phyloP scores from a whole-genome alignment of 1,140 invertebrate species.

The Drosophila rufa region DNA sequence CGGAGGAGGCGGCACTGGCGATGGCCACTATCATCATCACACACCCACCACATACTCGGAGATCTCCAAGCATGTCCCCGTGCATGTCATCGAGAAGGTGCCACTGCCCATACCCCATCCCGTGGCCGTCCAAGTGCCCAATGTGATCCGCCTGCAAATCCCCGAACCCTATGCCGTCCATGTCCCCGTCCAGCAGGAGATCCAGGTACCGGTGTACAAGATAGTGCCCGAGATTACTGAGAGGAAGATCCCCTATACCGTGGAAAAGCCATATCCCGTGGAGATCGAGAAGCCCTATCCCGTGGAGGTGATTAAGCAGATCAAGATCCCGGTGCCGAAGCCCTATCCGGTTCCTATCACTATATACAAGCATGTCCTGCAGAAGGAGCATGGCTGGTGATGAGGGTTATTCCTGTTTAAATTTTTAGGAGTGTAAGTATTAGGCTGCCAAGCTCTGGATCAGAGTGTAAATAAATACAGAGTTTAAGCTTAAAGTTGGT shows the following conservation, averaged over 20 bases:
- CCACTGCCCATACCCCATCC: conserved; percentile 91
- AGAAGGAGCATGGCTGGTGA: conserved; percentile 87
- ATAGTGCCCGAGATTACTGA: conserved; percentile 88
- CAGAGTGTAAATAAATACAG: conserved; percentile 20
- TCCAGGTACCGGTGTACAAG: conserved; percentile 91
- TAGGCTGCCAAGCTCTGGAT: conserved; percentile 1
- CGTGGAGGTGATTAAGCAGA: conserved; percentile 91
- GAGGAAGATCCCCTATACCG: conserved; percentile 90
- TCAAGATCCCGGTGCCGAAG: conserved; percentile 91
- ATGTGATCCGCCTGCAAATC: conserved; percentile 90
- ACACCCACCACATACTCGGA: conserved; percentile 87
- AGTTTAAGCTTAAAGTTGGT: conserved; percentile 1
- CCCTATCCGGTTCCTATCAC: conserved; percentile 92
- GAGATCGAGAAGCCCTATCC: conserved; percentile 92
- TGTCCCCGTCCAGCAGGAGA: conserved; percentile 90
- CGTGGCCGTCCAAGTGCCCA: conserved; percentile 89
- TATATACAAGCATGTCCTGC: conserved; percentile 92
- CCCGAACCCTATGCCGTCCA: conserved; percentile 91
- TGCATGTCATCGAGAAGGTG: conserved; percentile 91
- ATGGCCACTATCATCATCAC: conserved; percentile 64
- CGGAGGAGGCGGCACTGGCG: conserved; percentile 4
- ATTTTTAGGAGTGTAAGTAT: conserved; percentile 15
- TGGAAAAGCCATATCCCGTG: conserved; percentile 91
- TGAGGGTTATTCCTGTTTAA: background rate
- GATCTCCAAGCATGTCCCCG: conserved; percentile 89